Evolutionary conservation across 2,113 vertebrate species (phyloP), one percentile per base, ranked within the genome.

Genomic region (Phalacrocorax brasilianus): DNA sequence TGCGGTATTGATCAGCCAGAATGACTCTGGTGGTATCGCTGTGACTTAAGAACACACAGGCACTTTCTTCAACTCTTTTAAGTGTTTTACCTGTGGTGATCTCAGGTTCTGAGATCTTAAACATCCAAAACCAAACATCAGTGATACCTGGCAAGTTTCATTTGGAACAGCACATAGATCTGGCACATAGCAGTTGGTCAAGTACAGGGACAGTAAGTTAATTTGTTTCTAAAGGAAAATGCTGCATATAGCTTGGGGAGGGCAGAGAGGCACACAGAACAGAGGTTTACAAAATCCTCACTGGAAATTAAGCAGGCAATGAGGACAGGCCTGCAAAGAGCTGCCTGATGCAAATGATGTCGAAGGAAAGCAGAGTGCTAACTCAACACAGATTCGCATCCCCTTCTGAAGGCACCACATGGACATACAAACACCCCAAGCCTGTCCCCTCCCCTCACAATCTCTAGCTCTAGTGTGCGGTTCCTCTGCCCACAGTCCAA

Each of bases 391-490:
- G 32, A 70, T 8, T 24, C 4, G 0, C 10, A 61, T 9, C 50
- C 17, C 28, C 24, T 42, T 47, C 53, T 38, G 30, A 70, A 68
- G 47, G 12, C 30, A 22, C 1, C 56, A 23, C 27, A 5, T 0
- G 8, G 66, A 61, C 3, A 14, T 0, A 23, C 3, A 21, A 33
- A 56, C 2, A 56, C 5, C 33, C 12, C 9, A 12, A 14, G 24
- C 5, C 32, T 35, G 7, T 16, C 50, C 63, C 7, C 3, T 74
- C 9, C 28, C 17, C 22, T 50, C 14, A 12, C 0, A 6, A 49
- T 15, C 22, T 56, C n/a, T 0, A 23, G 8, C 44, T 66, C 17
- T 52, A 58, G 19, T 0, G 4, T 1, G 14, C 7, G 18, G 10
- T 49, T 35, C 27, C 53, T 45, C 67, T 70, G n/a, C 53, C 62